Evolutionary conservation across 92 coral and sea anemone genomes (phyloP), one percentile per base, ranked within the genome.

Genomic region (Umimayanthus kanabou): DNA sequence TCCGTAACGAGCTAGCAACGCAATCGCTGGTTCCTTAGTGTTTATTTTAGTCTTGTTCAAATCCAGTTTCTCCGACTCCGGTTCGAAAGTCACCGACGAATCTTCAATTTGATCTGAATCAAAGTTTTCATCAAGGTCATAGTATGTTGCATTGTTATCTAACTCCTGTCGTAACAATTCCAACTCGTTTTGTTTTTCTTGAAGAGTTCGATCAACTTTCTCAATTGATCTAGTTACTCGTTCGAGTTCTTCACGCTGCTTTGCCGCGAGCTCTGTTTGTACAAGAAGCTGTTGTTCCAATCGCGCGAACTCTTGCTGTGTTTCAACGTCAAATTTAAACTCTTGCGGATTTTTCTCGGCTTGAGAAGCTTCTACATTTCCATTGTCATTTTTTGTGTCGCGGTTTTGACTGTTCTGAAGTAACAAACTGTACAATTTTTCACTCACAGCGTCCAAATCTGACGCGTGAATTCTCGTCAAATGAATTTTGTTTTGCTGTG

Each of bases 61-160:
- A 57, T 72, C n/a, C 22, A 76, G 30, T 43, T 74, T 77, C 57
- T 50, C 86, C 30, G 15, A 29, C 23, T 53, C 49, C 57, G 14
- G 39, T 33, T 29, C 77, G 40, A 53, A 67, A 39, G 77, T 55
- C 30, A 39, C 14, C 15, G 85, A 50, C 58, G 66, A 64, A 66
- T 90, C 90, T 8, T 87, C 74, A 78, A 84, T 57, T 53, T 66
- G 43, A 87, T 83, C 88, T 71, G 84, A 64, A 39, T 80, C 81
- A 30, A 95, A 89, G 79, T 93, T 71, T 58, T 95, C 91, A 57
- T 90, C 95, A 10, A 94, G 83, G 72, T 94, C 95, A 77, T 94
- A 94, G 76, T 73, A 87, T 0, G 53, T 61, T 4, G 80, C 88
- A 0, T 79, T 89, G 13, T 85, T 77, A 1, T 88, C 85, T 4